A percentile compares a stretch with the other conserved stretches of the same genome.
These are phyloP conservation scores for Catostomus latipinnis DNA, from an alignment of 2,797 vertebrate species.

Conservation along the genomic window DNA sequence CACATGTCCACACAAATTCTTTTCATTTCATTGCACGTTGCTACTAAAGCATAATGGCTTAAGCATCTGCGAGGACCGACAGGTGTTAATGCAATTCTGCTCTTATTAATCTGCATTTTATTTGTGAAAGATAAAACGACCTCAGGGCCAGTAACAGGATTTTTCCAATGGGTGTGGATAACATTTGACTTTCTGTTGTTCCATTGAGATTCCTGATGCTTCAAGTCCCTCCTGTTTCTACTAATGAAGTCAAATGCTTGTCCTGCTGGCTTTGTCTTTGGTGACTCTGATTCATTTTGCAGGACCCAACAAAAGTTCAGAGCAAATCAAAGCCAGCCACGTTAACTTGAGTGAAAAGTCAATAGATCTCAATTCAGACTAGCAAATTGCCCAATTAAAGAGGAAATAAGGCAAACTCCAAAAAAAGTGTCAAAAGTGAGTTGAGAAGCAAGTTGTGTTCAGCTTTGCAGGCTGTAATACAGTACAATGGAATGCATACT, in stretches of 20 bases:
- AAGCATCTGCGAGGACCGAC: conserved; percentile 45
- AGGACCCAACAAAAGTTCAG: conserved; percentile 56
- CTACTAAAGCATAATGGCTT: conserved; percentile 48
- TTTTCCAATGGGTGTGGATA: conserved; percentile 48
- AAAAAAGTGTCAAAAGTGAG: conserved; percentile 48
- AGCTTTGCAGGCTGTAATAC: too few relatives aligned
- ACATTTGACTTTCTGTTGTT: conserved; percentile 43
- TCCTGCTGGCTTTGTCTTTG: conserved; percentile 49
- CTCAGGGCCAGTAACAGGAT: conserved; percentile 42
- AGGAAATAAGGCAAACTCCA: conserved; percentile 56
- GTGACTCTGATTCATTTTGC: conserved; percentile 57
- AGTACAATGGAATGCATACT: too few relatives aligned
- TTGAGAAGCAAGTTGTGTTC: too few relatives aligned
- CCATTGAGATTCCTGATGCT: conserved; percentile 49
- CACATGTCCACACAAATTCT: conserved; percentile 34
- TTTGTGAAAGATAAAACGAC: conserved; percentile 58
- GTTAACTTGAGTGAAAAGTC: conserved; percentile 56
- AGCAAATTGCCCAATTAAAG: conserved; percentile 61
- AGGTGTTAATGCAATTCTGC: conserved; percentile 49
- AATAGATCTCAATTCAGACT: conserved; percentile 56
- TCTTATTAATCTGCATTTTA: conserved; percentile 52
- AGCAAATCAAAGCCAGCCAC: conserved; percentile 55
- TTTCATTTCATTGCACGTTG: conserved; percentile 42
- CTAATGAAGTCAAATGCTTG: conserved; percentile 58
- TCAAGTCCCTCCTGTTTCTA: conserved; percentile 50